These are phyloP conservation scores for Hydropotes inermis DNA, from an alignment of 2,113 vertebrate genomes.

Conservation along the genomic window DNA sequence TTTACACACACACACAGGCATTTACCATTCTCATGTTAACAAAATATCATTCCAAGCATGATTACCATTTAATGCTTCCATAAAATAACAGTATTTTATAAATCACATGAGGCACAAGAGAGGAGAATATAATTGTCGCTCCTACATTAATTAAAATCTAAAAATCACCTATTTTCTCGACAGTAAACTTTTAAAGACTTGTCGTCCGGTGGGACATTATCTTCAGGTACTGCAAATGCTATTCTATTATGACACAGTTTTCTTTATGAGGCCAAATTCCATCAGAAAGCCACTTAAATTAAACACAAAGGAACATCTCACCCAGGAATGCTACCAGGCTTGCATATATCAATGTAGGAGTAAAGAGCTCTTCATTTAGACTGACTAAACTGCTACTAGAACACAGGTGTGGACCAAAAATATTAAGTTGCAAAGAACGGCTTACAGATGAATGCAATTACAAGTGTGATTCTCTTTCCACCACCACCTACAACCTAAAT, in stretches of 20 bases:
- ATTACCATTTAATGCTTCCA: not conserved
- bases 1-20: not conserved
- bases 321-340: not conserved
- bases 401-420: not conserved
- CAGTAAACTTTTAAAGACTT: not conserved
- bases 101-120: not conserved
- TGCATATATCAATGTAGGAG: not conserved
- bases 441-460: not conserved
- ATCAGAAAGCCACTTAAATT: not conserved
- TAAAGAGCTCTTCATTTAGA: slow-evolving; percentile 33
- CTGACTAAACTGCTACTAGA: not conserved
- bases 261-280: not conserved
- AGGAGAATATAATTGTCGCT: not conserved
- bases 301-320: not conserved
- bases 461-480: not conserved
- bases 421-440: not conserved
- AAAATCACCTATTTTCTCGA: not conserved
- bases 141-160: not conserved
- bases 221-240: not conserved
- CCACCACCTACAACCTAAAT: not conserved
- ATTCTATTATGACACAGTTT: not conserved
- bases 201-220: not conserved
- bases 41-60: not conserved
- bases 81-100: slow-evolving; percentile 27
- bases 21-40: not conserved